phyloP scores from a whole-genome alignment of 1,140 invertebrate species.

The Berghia stephanieae region DNA sequence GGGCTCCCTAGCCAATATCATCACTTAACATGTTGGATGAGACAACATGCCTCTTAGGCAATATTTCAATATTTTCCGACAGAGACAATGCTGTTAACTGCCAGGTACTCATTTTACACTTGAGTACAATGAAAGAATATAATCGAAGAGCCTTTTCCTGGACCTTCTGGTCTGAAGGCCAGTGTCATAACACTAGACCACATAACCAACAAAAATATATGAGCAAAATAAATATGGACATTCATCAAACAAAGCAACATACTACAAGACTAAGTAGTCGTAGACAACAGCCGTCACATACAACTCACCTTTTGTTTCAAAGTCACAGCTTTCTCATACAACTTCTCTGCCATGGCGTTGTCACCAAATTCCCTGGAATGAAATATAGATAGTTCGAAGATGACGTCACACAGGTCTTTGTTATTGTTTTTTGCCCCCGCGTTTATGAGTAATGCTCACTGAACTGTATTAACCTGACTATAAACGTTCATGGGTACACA shows the following conservation, averaged over 20 bases:
- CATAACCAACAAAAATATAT: neutral
- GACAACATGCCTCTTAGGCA: too few species aligned
- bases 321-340: constrained; percentile 80
- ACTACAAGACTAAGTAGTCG: neutral
- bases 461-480: too few species aligned
- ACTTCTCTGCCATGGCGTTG: constrained; percentile 81
- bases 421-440: too few species aligned
- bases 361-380: constrained; percentile 75
- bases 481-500: too few species aligned
- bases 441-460: neutral
- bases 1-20: too few species aligned
- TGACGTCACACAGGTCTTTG: too few species aligned
- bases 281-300: neutral
- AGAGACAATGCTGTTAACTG: too few species aligned
- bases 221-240: neutral
- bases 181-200: too few species aligned
- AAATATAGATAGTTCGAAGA: neutral
- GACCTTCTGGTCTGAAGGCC: neutral
- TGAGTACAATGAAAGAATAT: neutral
- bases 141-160: neutral
- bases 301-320: constrained; percentile 76
- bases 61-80: too few species aligned
- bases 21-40: too few species aligned
- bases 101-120: too few species aligned
- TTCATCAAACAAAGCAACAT: neutral